Percentiles rank a stretch among this genome's conserved stretches.
These are phyloP conservation scores for Smithornis capensis DNA, from an alignment of 2,113 vertebrate species.

Conservation along the genomic window DNA sequence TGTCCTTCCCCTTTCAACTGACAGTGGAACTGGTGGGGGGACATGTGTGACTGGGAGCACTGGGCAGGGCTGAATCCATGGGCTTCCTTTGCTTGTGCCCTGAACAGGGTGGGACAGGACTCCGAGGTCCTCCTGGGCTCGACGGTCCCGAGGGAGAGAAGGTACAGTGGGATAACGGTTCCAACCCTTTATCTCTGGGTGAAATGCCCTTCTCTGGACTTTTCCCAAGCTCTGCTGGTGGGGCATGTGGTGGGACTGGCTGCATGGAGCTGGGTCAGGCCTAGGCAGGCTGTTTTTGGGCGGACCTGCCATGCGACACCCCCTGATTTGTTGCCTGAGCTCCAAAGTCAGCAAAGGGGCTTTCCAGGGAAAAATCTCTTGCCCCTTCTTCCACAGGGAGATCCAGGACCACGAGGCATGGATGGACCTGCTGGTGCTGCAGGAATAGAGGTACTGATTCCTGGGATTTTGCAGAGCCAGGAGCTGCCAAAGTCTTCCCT, in stretches of 20 bases:
- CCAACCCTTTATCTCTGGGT: not conserved
- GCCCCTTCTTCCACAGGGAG: slow-evolving; percentile 64
- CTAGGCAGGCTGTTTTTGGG: not conserved
- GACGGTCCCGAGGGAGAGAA: slow-evolving; percentile 78
- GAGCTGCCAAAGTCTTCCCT: not conserved
- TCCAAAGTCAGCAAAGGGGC: not conserved
- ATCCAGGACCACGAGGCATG: slow-evolving; percentile 64
- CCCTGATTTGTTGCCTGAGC: not conserved
- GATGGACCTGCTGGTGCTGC: slow-evolving; percentile 61
- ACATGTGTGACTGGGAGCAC: not conserved
- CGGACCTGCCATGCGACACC: not conserved
- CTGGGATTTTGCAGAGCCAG: not conserved
- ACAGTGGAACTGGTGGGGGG: fast-evolving
- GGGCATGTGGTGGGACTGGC: not conserved
- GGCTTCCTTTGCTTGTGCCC: not conserved
- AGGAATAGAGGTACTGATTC: slow-evolving; percentile 68
- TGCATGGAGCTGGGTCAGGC: not conserved
- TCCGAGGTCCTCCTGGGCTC: slow-evolving; percentile 67
- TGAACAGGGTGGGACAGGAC: slow-evolving; percentile 60
- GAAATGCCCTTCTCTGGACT: not conserved
- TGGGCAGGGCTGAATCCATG: not conserved
- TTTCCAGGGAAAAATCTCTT: not conserved
- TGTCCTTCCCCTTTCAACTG: not conserved
- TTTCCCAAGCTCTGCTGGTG: not conserved
- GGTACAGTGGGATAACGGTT: slow-evolving; percentile 38